Evolutionary conservation across 2,113 vertebrate species (phyloP).

Genomic region (Petrocephalus zakoni): DNA sequence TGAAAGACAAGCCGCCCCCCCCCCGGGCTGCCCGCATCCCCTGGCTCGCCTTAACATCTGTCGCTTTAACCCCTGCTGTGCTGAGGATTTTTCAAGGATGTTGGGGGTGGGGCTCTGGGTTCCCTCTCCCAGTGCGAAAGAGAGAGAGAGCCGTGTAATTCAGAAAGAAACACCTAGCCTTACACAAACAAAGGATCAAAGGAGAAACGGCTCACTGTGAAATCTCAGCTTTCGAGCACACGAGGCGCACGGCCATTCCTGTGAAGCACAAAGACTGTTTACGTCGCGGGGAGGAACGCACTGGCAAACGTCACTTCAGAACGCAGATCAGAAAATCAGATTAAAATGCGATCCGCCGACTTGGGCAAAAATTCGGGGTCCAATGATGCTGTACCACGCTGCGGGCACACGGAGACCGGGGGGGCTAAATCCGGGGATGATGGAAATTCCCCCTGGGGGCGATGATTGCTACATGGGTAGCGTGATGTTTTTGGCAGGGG

Average conservation of each 20-base stretch:
- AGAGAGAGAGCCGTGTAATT: not conserved
- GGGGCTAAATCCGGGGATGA: not conserved
- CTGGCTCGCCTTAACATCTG: not conserved
- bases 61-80: not conserved
- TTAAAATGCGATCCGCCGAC: not conserved
- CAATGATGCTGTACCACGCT: not conserved
- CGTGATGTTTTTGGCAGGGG: not conserved
- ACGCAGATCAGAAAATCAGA: not conserved
- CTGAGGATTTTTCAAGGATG: not conserved
- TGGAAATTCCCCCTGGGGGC: not conserved
- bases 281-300: not conserved
- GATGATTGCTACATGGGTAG: not conserved
- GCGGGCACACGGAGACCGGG: not conserved
- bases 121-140: not conserved
- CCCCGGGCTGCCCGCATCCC: not conserved
- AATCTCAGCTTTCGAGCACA: not conserved
- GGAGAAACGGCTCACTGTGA: not conserved
- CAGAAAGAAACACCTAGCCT: not conserved
- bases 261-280: not conserved
- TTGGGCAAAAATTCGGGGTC: not conserved
- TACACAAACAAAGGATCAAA: not conserved
- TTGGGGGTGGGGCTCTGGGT: not conserved
- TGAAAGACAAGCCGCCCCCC: not conserved
- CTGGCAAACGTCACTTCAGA: not conserved
- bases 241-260: not conserved